Conservation (phyloP, 1,140 invertebrate genomes). For the Triops longicaudatus region DNA sequence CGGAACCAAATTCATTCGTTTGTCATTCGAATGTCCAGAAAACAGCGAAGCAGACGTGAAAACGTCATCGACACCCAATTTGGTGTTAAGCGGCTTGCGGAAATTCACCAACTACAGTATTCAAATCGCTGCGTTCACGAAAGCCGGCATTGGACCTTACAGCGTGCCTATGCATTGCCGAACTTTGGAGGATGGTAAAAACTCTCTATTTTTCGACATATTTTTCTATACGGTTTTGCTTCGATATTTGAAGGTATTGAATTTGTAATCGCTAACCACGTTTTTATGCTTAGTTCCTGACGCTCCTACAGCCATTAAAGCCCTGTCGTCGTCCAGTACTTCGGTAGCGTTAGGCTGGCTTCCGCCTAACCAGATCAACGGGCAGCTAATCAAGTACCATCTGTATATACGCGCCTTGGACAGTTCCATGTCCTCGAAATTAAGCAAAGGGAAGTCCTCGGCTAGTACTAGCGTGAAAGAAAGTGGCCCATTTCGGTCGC, state of each 20-base stretch:
- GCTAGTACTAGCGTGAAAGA: background rate
- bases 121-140: conserved; percentile 74
- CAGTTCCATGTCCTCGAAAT: background rate
- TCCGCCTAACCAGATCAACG: background rate
- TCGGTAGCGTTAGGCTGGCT: background rate
- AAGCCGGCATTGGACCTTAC: conserved; percentile 75
- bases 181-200: conserved; percentile 79
- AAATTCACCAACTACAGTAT: conserved; percentile 69
- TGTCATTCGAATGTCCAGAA: background rate
- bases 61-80: conserved; percentile 55
- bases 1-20: too few species aligned
- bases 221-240: too few species aligned
- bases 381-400: background rate
- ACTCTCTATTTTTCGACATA: conserved; percentile 32
- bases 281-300: background rate
- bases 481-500: background rate
- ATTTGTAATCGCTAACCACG: too few species aligned
- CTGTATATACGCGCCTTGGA: background rate
- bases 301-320: background rate
- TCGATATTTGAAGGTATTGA: too few species aligned
- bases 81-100: conserved; percentile 56
- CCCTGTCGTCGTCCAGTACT: background rate
- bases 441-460: background rate
- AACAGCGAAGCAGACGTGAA: conserved; percentile 54
- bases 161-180: conserved; percentile 77